Conservation (phyloP, 2,888 invertebrate genomes). For the Portevinia maculata region DNA sequence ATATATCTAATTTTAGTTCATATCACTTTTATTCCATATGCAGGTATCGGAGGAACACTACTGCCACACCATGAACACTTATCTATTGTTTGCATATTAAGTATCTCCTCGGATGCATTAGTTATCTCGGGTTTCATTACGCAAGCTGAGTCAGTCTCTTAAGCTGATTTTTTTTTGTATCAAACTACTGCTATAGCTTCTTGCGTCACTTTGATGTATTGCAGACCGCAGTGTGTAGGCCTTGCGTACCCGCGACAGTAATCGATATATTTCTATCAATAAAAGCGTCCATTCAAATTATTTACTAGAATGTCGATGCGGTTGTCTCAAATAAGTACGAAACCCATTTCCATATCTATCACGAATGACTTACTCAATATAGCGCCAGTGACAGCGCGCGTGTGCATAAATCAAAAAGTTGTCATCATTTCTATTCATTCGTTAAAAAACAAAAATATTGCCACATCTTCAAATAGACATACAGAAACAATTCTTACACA, state of each 20-base stretch:
- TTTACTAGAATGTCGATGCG: conserved; percentile 53
- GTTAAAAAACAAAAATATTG: background rate
- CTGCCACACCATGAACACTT: conserved; percentile 26
- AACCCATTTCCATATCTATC: conserved; percentile 23
- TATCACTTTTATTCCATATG: conserved; percentile 49
- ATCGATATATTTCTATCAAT: conserved; percentile 25
- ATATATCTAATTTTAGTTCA: no score
- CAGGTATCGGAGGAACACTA: conserved; percentile 27
- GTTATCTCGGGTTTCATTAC: conserved; percentile 65
- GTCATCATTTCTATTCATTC: conserved; percentile 20
- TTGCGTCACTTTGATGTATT: conserved; percentile 52
- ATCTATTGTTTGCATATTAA: conserved; percentile 42
- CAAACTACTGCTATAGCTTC: background rate
- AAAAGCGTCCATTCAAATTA: conserved; percentile 17
- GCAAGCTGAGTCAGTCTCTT: conserved; percentile 43
- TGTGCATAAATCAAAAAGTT: background rate
- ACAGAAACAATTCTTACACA: background rate
- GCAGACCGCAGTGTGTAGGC: conserved; percentile 12
- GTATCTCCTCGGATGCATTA: conserved; percentile 26
- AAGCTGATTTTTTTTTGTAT: conserved; percentile 3
- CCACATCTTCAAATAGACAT: background rate
- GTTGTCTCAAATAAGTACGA: conserved; percentile 18
- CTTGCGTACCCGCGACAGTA: conserved; percentile 3
- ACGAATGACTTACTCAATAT: background rate
- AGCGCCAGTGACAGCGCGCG: background rate